These are phyloP conservation scores for Allophyes oxyacanthae DNA, from an alignment of 2,888 invertebrate species.

Conservation along the genomic window DNA sequence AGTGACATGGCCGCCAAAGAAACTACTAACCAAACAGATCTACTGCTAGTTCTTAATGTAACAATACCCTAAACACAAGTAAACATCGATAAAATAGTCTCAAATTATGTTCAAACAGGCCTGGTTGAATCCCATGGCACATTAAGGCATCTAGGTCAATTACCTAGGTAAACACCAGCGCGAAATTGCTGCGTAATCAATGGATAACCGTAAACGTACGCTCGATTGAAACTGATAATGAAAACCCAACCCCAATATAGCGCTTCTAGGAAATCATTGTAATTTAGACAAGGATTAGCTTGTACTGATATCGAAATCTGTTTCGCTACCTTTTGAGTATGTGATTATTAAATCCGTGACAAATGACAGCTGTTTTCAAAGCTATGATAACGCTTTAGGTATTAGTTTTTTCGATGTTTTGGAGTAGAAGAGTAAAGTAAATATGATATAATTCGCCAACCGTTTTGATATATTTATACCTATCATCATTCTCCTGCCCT, in stretches of 20 bases:
- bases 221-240: slow-evolving; percentile 39
- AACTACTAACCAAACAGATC: too few species aligned
- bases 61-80: not conserved
- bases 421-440: slow-evolving; percentile 14
- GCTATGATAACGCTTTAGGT: slow-evolving; percentile 26
- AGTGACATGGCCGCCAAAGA: too few species aligned
- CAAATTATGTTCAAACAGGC: slow-evolving; percentile 43
- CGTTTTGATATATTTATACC: slow-evolving; percentile 13
- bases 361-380: slow-evolving; percentile 14
- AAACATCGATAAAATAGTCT: slow-evolving; percentile 28
- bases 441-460: slow-evolving; percentile 21
- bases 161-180: slow-evolving; percentile 48
- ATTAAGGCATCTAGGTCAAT: slow-evolving; percentile 47
- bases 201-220: slow-evolving; percentile 32
- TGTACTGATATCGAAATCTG: slow-evolving; percentile 11
- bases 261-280: slow-evolving; percentile 44
- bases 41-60: too few species aligned
- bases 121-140: slow-evolving; percentile 34
- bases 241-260: slow-evolving; percentile 40
- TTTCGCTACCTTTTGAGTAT: slow-evolving; percentile 15
- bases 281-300: slow-evolving; percentile 35
- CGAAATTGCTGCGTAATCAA: slow-evolving; percentile 51
- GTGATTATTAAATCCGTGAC: slow-evolving; percentile 31
- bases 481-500: too few species aligned
- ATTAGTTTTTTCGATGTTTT: slow-evolving; percentile 28